Conservation (phyloP, 2,797 vertebrate genomes). For the Anableps anableps region DNA sequence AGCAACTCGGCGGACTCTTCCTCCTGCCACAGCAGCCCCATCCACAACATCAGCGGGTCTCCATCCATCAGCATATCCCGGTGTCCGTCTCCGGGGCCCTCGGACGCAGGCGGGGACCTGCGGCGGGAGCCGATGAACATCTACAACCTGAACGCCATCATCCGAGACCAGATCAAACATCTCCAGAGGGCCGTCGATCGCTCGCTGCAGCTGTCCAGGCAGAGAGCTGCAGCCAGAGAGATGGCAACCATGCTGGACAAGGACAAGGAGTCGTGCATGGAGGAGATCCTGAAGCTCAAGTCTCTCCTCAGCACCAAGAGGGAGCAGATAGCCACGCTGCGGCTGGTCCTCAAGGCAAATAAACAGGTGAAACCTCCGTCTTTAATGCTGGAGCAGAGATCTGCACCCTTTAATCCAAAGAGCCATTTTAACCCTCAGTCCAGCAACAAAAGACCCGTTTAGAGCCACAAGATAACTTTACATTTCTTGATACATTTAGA, state of each 20-base stretch:
- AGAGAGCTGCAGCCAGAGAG: constrained; percentile 92
- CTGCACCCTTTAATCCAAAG: too few species aligned
- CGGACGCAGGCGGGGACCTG: constrained; percentile 88
- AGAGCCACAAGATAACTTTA: too few species aligned
- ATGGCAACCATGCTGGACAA: constrained; percentile 94
- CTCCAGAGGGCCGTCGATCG: constrained; percentile 96
- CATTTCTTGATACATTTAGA: too few species aligned
- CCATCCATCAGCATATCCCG: constrained; percentile 84
- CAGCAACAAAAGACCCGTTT: too few species aligned
- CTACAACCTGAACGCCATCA: constrained; percentile 98
- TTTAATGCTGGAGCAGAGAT: neutral
- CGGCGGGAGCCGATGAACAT: constrained; percentile 99
- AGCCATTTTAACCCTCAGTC: too few species aligned
- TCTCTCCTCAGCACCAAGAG: constrained; percentile 96
- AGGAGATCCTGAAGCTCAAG: constrained; percentile 97
- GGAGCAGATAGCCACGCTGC: constrained; percentile 96
- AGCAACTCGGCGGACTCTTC: constrained; percentile 40
- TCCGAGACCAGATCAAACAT: constrained; percentile 98
- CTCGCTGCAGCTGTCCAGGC: constrained; percentile 93
- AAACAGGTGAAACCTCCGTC: constrained; percentile 87
- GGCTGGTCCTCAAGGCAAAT: constrained; percentile 97
- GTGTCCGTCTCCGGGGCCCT: constrained; percentile 84
- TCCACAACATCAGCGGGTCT: constrained; percentile 84
- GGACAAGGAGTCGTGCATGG: constrained; percentile 97
- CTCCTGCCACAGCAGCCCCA: constrained; percentile 83